Evolutionary conservation across 1,140 invertebrate genomes (phyloP).

Genomic region (Bombus breviceps): DNA sequence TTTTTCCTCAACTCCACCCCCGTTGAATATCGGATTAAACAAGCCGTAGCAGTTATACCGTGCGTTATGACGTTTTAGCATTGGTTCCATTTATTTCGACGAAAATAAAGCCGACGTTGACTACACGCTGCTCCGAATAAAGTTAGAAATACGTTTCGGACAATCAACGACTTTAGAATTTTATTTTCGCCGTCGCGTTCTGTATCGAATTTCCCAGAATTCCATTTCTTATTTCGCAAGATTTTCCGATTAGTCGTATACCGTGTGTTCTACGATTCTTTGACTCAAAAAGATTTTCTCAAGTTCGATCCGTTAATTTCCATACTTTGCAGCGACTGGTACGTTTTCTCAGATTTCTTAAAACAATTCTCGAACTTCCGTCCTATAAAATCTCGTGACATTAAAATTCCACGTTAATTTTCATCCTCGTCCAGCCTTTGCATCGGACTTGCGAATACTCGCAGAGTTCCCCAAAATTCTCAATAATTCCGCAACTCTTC

Average conservation of each 20-base stretch:
- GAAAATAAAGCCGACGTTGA: not conserved
- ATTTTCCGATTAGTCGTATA: not conserved
- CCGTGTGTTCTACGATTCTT: not conserved
- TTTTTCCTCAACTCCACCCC: conserved; percentile 48
- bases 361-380: too few species aligned
- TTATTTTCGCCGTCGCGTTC: not conserved
- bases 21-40: conserved; percentile 70
- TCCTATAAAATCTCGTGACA: too few species aligned
- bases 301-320: too few species aligned
- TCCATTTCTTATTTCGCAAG: not conserved
- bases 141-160: not conserved
- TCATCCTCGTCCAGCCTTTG: not conserved
- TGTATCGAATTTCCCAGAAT: not conserved
- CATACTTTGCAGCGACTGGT: too few species aligned
- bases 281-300: not conserved
- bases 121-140: not conserved
- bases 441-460: too few species aligned
- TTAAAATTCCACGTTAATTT: too few species aligned
- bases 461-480: not conserved
- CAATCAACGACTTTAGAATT: not conserved
- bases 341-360: too few species aligned
- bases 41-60: conserved; percentile 60
- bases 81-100: not conserved
- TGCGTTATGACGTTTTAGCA: conserved; percentile 9
- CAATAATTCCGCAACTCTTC: not conserved